Evolutionary conservation across 2,113 vertebrate genomes (phyloP).

Genomic region (Tachuris rubrigastra): DNA sequence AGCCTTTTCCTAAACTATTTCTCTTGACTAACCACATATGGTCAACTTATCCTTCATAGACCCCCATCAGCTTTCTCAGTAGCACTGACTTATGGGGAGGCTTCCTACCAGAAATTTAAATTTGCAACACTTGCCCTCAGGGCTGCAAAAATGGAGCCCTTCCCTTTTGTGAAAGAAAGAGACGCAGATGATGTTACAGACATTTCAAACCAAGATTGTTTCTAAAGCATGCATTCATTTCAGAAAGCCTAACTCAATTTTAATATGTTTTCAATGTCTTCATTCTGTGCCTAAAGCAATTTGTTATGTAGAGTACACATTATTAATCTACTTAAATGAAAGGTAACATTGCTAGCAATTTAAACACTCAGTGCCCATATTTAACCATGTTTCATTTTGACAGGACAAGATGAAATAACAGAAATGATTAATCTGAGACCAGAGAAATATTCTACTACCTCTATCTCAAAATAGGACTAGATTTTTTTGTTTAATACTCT

Average conservation of each 20-base stretch:
- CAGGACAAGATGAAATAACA: conserved; percentile 54
- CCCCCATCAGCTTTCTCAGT: not conserved
- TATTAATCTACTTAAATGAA: conserved; percentile 61
- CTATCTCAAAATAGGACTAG: not conserved
- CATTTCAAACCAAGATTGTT: not conserved
- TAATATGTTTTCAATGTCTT: conserved; percentile 47
- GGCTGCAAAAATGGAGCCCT: not conserved
- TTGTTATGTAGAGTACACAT: conserved; percentile 50
- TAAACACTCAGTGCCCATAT: conserved; percentile 45
- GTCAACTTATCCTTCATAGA: not conserved
- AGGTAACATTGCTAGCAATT: conserved; percentile 53
- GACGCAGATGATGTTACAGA: not conserved
- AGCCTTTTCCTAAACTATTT: not conserved
- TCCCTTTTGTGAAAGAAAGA: not conserved
- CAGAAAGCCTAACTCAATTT: conserved; percentile 42
- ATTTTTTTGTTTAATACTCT: not conserved
- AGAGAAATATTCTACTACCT: conserved; percentile 17
- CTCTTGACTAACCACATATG: not conserved
- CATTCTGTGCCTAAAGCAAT: conserved; percentile 45
- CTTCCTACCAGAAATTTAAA: not conserved
- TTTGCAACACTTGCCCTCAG: not conserved
- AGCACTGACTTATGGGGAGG: not conserved
- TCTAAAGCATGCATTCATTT: conserved; percentile 24
- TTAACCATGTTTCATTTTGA: conserved; percentile 49
- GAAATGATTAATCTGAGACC: conserved; percentile 51